These are phyloP conservation scores for Amphiura filiformis DNA, from an alignment of 35 echinoderm and acorn worm genomes.

Conservation along the genomic window DNA sequence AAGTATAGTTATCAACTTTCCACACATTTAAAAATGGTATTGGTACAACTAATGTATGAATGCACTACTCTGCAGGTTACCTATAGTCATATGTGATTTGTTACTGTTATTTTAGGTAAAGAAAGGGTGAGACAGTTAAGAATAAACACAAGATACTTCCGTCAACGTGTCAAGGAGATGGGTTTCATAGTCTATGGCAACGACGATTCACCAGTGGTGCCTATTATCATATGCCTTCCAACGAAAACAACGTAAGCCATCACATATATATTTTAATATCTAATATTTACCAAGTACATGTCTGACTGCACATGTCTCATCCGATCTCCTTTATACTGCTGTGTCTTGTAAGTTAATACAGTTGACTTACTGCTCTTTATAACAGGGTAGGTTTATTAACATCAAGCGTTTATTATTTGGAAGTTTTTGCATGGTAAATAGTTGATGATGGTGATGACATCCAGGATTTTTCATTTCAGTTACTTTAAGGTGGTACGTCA, in stretches of 20 bases:
- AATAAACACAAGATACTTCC: conserved; percentile 81
- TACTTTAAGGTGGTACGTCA: too few species aligned
- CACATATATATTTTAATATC: not conserved
- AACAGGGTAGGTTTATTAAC: too few species aligned
- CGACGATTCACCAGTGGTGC: conserved; percentile 91
- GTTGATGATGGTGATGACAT: too few species aligned
- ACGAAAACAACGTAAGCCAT: conserved; percentile 78
- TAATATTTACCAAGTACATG: not conserved
- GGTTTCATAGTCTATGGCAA: conserved; percentile 96
- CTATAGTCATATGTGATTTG: too few species aligned
- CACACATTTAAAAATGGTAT: too few species aligned
- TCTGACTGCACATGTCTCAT: not conserved
- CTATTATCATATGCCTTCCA: conserved; percentile 75
- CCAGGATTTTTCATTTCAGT: too few species aligned
- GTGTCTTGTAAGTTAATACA: not conserved
- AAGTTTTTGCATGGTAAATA: too few species aligned
- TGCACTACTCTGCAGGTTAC: too few species aligned
- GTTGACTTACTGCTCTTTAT: too few species aligned
- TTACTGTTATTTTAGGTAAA: not conserved
- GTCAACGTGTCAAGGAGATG: conserved; percentile 59
- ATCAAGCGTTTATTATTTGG: too few species aligned
- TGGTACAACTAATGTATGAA: too few species aligned
- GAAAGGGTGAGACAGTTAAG: conserved; percentile 52
- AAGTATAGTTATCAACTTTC: too few species aligned
- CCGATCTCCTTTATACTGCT: not conserved